Conservation (phyloP, 1,140 invertebrate genomes). For the Reticulitermes speratus region DNA sequence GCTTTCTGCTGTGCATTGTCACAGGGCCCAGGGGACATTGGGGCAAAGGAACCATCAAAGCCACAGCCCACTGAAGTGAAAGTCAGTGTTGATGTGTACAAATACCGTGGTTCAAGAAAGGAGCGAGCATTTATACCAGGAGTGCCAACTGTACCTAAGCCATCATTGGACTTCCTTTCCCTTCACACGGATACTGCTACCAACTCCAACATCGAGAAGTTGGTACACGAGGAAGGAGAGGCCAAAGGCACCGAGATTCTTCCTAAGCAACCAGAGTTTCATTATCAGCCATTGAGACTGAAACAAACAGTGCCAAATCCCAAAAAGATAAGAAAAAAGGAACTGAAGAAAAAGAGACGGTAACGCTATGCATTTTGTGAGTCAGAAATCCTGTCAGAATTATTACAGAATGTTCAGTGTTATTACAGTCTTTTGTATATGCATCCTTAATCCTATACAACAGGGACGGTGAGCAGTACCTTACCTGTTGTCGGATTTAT, state of each 20-base stretch:
- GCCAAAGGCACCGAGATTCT: not conserved
- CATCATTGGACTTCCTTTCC: not conserved
- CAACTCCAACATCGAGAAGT: not conserved
- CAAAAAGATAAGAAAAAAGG: not conserved
- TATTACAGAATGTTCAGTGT: too few relatives aligned
- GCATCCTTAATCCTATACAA: too few relatives aligned
- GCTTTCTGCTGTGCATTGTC: not conserved
- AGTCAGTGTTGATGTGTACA: not conserved
- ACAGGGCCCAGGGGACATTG: not conserved
- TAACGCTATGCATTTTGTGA: not conserved
- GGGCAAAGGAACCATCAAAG: not conserved
- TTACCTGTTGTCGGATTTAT: too few relatives aligned
- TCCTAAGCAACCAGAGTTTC: not conserved
- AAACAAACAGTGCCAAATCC: not conserved
- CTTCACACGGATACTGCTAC: not conserved
- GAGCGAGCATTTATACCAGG: not conserved
- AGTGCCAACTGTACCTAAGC: not conserved
- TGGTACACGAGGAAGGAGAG: not conserved
- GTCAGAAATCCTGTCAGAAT: too few relatives aligned
- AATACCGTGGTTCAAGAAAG: not conserved
- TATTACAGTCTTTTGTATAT: too few relatives aligned
- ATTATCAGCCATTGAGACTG: constrained; percentile 3
- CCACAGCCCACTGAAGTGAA: not conserved
- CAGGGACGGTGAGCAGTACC: too few relatives aligned
- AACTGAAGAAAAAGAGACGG: not conserved